Evolutionary conservation across 2,113 vertebrate genomes (phyloP).

Genomic region (Sarotherodon lohbergeri): DNA sequence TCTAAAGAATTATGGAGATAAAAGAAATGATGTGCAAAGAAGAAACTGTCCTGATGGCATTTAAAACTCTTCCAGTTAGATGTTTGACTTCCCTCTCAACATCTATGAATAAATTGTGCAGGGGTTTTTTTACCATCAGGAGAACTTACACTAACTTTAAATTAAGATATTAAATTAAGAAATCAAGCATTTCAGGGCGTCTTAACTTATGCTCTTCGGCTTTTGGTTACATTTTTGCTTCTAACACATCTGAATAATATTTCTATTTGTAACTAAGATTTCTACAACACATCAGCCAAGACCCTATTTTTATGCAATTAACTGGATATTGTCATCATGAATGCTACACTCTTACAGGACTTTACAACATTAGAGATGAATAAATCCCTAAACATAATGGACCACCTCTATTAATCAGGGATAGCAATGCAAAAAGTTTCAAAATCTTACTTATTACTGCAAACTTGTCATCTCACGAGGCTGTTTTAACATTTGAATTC

Average conservation of each 20-base stretch:
- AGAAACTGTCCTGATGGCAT: not conserved
- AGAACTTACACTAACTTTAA: not conserved
- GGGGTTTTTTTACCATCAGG: not conserved
- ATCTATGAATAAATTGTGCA: not conserved
- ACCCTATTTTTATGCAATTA: not conserved
- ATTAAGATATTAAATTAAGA: not conserved
- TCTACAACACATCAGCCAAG: not conserved
- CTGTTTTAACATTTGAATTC: not conserved
- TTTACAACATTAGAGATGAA: not conserved
- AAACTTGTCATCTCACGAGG: not conserved
- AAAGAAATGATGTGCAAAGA: not conserved
- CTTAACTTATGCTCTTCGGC: not conserved
- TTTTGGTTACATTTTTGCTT: not conserved
- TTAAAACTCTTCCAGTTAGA: not conserved
- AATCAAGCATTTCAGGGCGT: not conserved
- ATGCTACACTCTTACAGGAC: not conserved
- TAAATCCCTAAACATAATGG: not conserved
- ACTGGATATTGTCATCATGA: not conserved
- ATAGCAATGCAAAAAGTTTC: not conserved
- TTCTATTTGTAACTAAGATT: not conserved
- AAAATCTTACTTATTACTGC: not conserved
- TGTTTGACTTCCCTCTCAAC: not conserved
- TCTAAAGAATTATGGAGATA: conserved; percentile 32
- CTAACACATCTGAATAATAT: not conserved
- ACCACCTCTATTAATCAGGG: not conserved